Evolutionary conservation across 2,797 vertebrate species (phyloP), one percentile per base, ranked within the genome.

Genomic region (Macroramphosus scolopax): DNA sequence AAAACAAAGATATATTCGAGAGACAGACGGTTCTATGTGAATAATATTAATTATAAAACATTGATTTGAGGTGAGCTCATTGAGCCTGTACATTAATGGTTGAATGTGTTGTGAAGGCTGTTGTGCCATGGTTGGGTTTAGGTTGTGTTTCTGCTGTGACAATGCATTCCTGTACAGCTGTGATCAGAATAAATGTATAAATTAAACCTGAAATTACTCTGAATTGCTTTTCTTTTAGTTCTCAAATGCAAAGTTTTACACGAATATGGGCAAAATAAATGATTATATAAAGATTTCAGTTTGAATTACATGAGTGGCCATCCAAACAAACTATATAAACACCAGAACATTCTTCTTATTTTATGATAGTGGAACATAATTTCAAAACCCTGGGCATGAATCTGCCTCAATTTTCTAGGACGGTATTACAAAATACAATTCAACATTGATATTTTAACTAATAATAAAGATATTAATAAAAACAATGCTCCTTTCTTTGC

Each of bases 151-250:
- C 78, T 83, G 85, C 80, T 86, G 84, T 88, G 74, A 82, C 43
- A 61, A 82, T 80, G 80, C 83, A 76, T 82, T 89, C 78, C 77
- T 87, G 81, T 82, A 84, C 81, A 88, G 80, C 78, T 84, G 86
- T 89, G 82, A 86, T 81, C 51, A 64, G 73, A 89, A 87, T 89
- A 87, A 87, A 87, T 85, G 83, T 87, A 68, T 63, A 74, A 77
- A 76, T 72, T 48, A 73, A 83, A 81, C 44, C 58, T 30, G 33
- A 33, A 3, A 1, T 7, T 28, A 44, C 42, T 56, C 10, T 34
- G 18, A 22, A 36, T 26, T 22, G 17, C 53, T 9, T 1, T 60
- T 63, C 18, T 53, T 56, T 34, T 15, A 43, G 5, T 9, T 36
- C 4, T 22, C n/a, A n/a, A n/a, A n/a, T n/a, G n/a, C n/a, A n/a